phyloP scores from a whole-genome alignment of 2,113 vertebrate genomes.

The Coreoperca whiteheadi region DNA sequence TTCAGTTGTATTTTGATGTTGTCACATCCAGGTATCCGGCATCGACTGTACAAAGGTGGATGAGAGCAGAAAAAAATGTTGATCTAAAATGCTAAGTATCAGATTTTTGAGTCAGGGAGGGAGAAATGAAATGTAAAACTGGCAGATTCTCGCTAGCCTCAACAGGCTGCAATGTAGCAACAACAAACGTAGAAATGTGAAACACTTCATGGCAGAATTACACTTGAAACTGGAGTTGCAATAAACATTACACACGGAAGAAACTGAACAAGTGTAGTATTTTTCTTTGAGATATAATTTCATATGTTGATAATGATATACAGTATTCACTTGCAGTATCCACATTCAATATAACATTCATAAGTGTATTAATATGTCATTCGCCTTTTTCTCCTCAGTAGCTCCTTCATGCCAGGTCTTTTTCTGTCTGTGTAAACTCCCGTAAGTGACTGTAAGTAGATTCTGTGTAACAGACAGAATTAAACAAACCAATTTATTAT shows the following conservation, averaged over 20 bases:
- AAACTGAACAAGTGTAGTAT: background rate
- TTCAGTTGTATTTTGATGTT: background rate
- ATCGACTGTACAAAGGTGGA: background rate
- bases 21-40: background rate
- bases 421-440: conserved; percentile 36
- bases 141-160: background rate
- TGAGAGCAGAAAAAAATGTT: background rate
- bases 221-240: background rate
- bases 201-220: background rate
- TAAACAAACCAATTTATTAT: conserved; percentile 39
- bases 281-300: background rate
- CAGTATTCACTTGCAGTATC: background rate
- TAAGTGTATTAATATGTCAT: conserved; percentile 22
- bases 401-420: background rate
- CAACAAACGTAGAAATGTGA: background rate
- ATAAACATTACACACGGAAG: too few species aligned
- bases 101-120: background rate
- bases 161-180: background rate
- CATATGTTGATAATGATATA: conserved; percentile 2
- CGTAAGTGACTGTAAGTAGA: conserved; percentile 29
- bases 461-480: conserved; percentile 18
- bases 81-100: background rate
- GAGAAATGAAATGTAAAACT: background rate
- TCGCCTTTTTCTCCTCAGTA: background rate
- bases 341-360: conserved; percentile 20